Percentiles rank a stretch among this genome's conserved stretches.
phyloP scores from a whole-genome alignment of 1,140 invertebrate genomes.

The Neotoxoptera formosana region DNA sequence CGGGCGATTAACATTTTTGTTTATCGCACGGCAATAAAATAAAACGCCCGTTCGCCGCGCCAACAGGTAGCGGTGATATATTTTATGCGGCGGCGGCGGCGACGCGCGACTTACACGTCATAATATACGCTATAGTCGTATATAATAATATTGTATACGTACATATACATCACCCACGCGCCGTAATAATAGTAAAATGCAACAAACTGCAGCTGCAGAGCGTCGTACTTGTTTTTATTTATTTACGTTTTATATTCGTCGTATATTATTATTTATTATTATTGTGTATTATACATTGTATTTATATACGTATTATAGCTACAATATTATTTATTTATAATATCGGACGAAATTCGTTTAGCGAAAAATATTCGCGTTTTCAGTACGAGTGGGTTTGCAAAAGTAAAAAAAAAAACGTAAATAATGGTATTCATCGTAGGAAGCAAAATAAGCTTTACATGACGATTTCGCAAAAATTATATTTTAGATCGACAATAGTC shows the following conservation, averaged over 20 bases:
- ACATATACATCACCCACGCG: neutral
- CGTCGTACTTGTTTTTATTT: neutral
- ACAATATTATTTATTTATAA: neutral
- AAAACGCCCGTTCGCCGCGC: neutral
- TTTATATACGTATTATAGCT: too few relatives aligned
- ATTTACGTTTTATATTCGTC: neutral
- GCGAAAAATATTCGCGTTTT: neutral
- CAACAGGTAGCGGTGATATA: constrained; percentile 31
- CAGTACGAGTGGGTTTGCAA: neutral
- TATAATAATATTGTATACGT: neutral
- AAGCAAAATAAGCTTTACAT: neutral
- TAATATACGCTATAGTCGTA: neutral
- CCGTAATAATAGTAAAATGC: neutral
- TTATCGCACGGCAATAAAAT: constrained; percentile 34
- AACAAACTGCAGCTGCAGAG: neutral
- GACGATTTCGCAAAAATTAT: neutral
- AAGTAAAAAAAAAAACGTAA: neutral
- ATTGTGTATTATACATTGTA: too few relatives aligned
- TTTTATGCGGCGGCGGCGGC: too few relatives aligned
- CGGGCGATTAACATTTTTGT: constrained; percentile 38
- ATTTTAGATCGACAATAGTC: too few relatives aligned
- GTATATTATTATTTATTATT: neutral
- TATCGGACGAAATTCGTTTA: neutral
- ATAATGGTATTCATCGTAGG: neutral
- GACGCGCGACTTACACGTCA: neutral